Base-by-base conservation (phyloP, 2,888 invertebrate species). In the Diplolepis rosae region DNA sequence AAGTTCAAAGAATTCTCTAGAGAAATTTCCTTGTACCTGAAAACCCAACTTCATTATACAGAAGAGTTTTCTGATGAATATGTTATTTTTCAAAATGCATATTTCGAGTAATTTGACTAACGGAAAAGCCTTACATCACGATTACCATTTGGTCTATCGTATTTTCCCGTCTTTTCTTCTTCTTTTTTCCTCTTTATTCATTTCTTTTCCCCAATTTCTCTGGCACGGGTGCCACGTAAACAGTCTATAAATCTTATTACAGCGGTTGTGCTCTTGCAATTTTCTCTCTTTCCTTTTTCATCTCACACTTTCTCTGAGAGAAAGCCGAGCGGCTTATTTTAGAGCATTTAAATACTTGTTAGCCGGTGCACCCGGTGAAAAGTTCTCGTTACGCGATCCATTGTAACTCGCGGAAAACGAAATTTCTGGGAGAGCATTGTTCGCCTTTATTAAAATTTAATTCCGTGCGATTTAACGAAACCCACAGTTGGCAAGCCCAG, bases 331-430 rank as follows among this genome's bases (percentile, higher is more conserved):
- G 68, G 75, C 76, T 80, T 76, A 77, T 79, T 79, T 77, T 78
- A 68, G 76, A 70, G 67, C 73, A 77, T 76, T 80, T 82, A 79
- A 81, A 81, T 82, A 79, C 77, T 78, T 70, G 74, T 82, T 79
- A 78, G 71, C 65, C 70, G 50, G 35, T 74, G 75, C 70, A 65
- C 69, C 54, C 69, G 42, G 28, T 32, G 54, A 66, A 61, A 61
- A 61, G 22, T 35, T 61, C 61, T 24, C 61, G 24, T 39, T 24
- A 32, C 39, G 28, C 45, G 50, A 32, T 51, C 65, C 67, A 54
- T 79, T 79, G 76, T 67, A 71, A 50, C 30, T 7, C 35, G 61
- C 39, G 39, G 56, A 68, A 71, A 76, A 39, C 73, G 72, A 75
- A 73, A 72, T 79, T 74, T 71, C 45, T 69, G 74, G 48, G 30